Evolutionary conservation across 2,888 invertebrate genomes (phyloP), one percentile per base, ranked within the genome.

Genomic region (Nasonia oneida): DNA sequence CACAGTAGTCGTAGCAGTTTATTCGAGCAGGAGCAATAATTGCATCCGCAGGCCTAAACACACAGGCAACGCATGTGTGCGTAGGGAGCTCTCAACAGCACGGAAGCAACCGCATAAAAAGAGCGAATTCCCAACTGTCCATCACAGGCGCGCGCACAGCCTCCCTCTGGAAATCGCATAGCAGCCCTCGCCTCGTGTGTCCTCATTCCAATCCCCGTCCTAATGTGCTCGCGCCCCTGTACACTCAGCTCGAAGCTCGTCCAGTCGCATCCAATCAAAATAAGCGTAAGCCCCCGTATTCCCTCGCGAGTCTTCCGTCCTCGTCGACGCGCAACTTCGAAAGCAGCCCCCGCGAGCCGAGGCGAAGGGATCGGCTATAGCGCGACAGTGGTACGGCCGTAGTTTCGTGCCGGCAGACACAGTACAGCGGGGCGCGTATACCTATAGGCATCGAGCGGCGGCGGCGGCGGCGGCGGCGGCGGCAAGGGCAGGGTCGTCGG

Each of bases 401-500:
- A 23, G 14, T 42, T 47, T 8, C 47, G 39, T 15, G 74, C 76
- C 39, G 39, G 6, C 37, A 61, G 47, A n/a, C 5, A n/a, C 2
- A 23, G 47, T 29, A 29, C 29, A 29, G 3, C n/a, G 23, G n/a
- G 74, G 83, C 57, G 78, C 84, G 75, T 64, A 85, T 86, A 88
- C 82, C 87, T 89, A 89, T 89, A 89, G n/a, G 18, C 87, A 88
- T 88, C 89, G 87, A 87, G 23, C 71, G 86, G 87, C 88, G 89
- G 91, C 91, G 90, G 90, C 23, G 23, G 23, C 23, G 23, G 29
- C 29, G 29, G 29, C 29, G 29, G 29, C 91, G 91, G 91, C 91
- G 74, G 92, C 92, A 93, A 93, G 93, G 93, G 93, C 93, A 93
- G 93, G 92, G 92, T 92, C 93, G 93, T 90, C 90, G 91, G 89